Evolutionary conservation across 1,140 invertebrate species (phyloP), one percentile per base, ranked within the genome.

Genomic region (Bombus sibiricus): DNA sequence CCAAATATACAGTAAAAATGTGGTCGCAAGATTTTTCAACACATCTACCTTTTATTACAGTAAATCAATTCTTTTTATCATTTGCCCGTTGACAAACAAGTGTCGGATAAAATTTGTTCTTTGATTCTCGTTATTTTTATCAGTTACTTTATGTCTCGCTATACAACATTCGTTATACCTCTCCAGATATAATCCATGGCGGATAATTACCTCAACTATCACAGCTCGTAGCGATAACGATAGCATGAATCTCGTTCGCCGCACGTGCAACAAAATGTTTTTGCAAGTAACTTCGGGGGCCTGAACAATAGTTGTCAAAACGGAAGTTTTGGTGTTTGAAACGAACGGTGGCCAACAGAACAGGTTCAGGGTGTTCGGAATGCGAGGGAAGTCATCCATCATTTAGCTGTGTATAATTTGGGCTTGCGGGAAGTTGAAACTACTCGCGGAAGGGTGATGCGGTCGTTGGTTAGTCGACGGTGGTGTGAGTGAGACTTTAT

Each of bases 331-430:
- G 25, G n/a, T 75, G n/a, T 74, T 77, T n/a, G 34, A 22, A 47
- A 34, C 10, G n/a, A 83, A 53, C 81, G n/a, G 41, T 53, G 74
- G 25, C 47, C 22, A 47, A 37, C 41, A 10, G 41, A 39, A 43
- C 53, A 62, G 68, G 76, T 85, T 72, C 68, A 32, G 22, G 62
- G 79, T 75, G 71, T 75, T 57, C 57, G 81, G 76, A 79, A 85
- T 28, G 74, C 34, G 32, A 43, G 74, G 78, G 83, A 89, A 89
- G 86, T 84, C 90, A 93, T 93, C 90, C 88, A 93, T 93, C 92
- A 93, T 90, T 93, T 92, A 92, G 91, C 79, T 87, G 89, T 87
- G 83, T 92, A 92, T 93, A 93, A 92, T 93, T 92, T 89, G 78
- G 85, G 62, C 76, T 73, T 86, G 76, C 86, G 64, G 72, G 69